These are phyloP conservation scores for Pelmatolapia mariae DNA, from an alignment of 2,113 vertebrate species.

Conservation along the genomic window DNA sequence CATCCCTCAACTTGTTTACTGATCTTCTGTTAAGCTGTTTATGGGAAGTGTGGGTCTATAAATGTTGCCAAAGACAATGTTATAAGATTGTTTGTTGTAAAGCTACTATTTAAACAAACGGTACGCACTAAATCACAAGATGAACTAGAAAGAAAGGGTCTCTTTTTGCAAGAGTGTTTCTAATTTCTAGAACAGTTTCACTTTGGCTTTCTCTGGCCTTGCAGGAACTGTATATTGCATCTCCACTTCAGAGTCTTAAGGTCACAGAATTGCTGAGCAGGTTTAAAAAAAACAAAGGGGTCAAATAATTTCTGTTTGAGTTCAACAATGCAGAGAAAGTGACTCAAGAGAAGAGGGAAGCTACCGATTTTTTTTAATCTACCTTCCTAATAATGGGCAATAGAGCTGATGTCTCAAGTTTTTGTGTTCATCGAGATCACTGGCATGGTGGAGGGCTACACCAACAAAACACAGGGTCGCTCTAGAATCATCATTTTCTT, in stretches of 20 bases:
- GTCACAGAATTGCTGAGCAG: neutral
- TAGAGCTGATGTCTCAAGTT: neutral
- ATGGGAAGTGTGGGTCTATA: neutral
- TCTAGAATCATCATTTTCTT: neutral
- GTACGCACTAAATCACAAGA: neutral
- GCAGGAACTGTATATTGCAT: neutral
- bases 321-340: neutral
- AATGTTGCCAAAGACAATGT: neutral
- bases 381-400: neutral
- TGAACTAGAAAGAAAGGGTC: neutral
- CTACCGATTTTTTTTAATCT: neutral
- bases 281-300: neutral
- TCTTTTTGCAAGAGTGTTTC: neutral
- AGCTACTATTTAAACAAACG: neutral
- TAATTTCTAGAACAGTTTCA: neutral
- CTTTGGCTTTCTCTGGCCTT: neutral
- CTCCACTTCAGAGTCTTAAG: conserved; percentile 3
- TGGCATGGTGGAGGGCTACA: neutral
- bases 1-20: neutral
- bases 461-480: neutral
- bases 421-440: neutral
- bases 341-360: neutral
- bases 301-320: conserved; percentile 5
- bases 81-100: neutral
- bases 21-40: neutral